These are phyloP conservation scores for Xenops minutus DNA, from an alignment of 2,797 vertebrate genomes.

Conservation along the genomic window DNA sequence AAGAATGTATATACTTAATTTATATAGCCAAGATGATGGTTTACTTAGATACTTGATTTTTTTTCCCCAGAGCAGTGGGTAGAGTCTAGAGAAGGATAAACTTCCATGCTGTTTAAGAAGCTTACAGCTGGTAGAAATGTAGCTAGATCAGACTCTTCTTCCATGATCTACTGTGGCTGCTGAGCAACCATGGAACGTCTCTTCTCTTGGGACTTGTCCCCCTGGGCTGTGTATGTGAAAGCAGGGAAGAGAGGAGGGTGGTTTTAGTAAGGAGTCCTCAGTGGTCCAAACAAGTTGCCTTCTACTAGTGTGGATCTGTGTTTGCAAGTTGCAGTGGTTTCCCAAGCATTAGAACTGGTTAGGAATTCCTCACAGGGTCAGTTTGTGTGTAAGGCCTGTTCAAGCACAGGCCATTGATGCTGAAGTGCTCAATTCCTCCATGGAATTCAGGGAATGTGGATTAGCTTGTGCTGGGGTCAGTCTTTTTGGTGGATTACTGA, in stretches of 20 bases:
- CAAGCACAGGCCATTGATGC: background rate
- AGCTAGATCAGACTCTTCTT: background rate
- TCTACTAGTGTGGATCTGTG: background rate
- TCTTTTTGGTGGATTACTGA: background rate
- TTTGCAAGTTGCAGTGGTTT: background rate
- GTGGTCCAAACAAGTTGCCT: background rate
- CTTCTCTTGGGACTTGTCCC: background rate
- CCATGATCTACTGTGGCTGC: conserved; percentile 2
- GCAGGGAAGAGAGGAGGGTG: background rate
- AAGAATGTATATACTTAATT: conserved; percentile 49
- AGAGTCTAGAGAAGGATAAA: background rate
- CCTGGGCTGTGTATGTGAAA: background rate
- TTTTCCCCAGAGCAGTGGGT: background rate
- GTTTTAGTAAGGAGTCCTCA: background rate
- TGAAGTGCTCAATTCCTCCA: background rate
- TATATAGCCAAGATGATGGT: conserved; percentile 4
- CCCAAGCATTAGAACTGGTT: background rate
- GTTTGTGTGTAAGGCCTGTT: background rate
- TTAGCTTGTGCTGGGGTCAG: background rate
- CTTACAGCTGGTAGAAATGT: background rate
- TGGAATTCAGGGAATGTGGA: fast-evolving
- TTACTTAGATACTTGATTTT: conserved; percentile 30
- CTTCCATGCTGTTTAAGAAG: background rate
- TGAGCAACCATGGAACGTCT: background rate
- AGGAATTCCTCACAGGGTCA: background rate